phyloP scores from a whole-genome alignment of 2,888 invertebrate genomes.

The Scaptomyza reducta region DNA sequence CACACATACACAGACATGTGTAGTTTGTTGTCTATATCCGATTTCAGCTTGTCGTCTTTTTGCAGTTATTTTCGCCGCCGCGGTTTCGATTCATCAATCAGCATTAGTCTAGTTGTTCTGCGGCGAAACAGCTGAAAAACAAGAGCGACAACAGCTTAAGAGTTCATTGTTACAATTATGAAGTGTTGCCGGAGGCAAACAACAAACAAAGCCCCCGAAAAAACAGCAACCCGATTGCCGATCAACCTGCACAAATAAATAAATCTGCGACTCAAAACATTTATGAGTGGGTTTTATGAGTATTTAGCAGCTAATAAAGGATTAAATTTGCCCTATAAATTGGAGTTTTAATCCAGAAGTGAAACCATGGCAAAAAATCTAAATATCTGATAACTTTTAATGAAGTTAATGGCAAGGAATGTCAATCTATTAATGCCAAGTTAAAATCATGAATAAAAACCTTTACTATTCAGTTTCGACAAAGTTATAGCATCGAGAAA shows the following conservation, averaged over 20 bases:
- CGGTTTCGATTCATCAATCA: slow-evolving; percentile 61
- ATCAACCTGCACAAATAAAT: slow-evolving; percentile 31
- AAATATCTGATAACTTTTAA: no score
- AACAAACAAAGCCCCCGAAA: not conserved
- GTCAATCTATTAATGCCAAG: no score
- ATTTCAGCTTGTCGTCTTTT: slow-evolving; percentile 36
- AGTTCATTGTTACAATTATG: slow-evolving; percentile 79
- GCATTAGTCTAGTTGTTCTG: slow-evolving; percentile 63
- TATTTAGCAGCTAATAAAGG: not conserved
- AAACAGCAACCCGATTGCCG: not conserved
- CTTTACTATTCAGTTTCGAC: no score
- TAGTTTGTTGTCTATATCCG: slow-evolving; percentile 13
- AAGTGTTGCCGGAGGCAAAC: slow-evolving; percentile 46
- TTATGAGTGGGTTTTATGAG: slow-evolving; percentile 5
- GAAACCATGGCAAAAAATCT: no score
- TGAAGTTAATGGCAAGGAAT: no score
- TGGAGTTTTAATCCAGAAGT: no score
- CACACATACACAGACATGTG: slow-evolving; percentile 5
- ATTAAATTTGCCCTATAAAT: not conserved
- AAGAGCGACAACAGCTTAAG: slow-evolving; percentile 77
- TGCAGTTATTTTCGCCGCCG: slow-evolving; percentile 36
- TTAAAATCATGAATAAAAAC: no score
- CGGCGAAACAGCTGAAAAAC: slow-evolving; percentile 50
- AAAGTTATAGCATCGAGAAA: no score
- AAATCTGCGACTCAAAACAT: not conserved